Evolutionary conservation across 2,113 vertebrate genomes (phyloP), one percentile per base, ranked within the genome.

Genomic region (Podocnemis expansa): DNA sequence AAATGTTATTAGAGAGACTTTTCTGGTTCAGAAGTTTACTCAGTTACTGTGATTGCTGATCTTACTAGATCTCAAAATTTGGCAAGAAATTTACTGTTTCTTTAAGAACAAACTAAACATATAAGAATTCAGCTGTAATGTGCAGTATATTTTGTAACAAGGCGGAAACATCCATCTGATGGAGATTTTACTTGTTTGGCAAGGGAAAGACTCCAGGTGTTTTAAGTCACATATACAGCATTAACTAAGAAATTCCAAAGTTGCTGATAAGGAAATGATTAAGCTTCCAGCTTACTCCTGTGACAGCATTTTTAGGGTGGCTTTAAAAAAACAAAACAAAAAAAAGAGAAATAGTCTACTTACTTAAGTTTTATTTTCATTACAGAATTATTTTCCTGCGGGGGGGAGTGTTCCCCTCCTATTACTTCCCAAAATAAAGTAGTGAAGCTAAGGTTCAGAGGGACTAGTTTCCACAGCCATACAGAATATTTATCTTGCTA

Each of bases 201-300:
- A 8, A 11, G 2, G 49, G 56, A 78, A 58, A 87, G 79, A 78
- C 14, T 52, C 88, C 90, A 93, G 91, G 96, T 96, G 91, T 91
- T 97, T 91, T 91, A 80, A 95, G 92, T 97, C 96, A 97, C 93
- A 94, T 73, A 10, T 90, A 83, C 70, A 82, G 27, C 60, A 84
- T 67, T 81, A 95, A 89, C 0, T 1, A 58, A 91, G 89, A 81
- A 63, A 87, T 90, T 94, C 85, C 92, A 89, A 13, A 76, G 19
- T 43, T 41, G 73, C 88, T 81, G 52, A 22, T 76, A 89, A 76
- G 89, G 87, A 95, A 94, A 93, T 84, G 7, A 70, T 97, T 89
- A 96, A 93, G 78, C 86, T 94, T 93, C 67, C 78, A 93, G 25
- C 24, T 95, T 89, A 82, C 76, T 78, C 85, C 73, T 89, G 80